phyloP scores from a whole-genome alignment of 2,113 vertebrate species.

The Dipodomys spectabilis region DNA sequence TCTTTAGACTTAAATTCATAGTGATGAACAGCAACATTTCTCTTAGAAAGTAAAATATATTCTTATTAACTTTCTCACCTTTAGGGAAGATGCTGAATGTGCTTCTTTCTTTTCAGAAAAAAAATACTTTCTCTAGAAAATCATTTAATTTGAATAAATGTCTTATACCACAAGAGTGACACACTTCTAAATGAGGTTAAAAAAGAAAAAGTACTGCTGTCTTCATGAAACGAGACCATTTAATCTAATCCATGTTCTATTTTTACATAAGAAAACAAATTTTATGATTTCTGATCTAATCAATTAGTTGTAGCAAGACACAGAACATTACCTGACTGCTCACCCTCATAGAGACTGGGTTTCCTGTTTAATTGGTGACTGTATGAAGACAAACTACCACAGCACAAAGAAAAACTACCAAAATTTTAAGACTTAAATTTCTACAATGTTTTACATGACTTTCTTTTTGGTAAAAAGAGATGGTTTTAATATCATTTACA shows the following conservation, averaged over 20 bases:
- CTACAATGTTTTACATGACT: not conserved
- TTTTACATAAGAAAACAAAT: constrained; percentile 38
- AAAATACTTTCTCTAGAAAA: not conserved
- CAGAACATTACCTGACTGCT: not conserved
- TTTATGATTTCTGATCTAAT: not conserved
- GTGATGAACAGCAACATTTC: not conserved
- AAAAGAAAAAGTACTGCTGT: not conserved
- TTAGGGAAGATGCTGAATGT: not conserved
- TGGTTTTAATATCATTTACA: not conserved
- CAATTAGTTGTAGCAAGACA: not conserved
- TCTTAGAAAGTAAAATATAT: not conserved
- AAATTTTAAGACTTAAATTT: not conserved
- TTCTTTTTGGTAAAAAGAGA: not conserved
- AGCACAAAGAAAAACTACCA: not conserved
- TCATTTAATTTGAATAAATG: constrained; percentile 44
- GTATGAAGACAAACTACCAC: not conserved
- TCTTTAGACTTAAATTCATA: not conserved
- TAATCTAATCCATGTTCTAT: not conserved
- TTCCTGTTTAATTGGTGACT: not conserved
- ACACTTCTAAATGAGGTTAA: not conserved
- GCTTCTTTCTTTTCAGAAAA: not conserved
- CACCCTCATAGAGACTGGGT: not conserved
- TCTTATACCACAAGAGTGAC: not conserved
- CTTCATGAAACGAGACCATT: constrained; percentile 1
- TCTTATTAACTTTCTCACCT: not conserved